Evolutionary conservation across 2,797 vertebrate genomes (phyloP).

Genomic region (Paramormyrops hopkinsi): DNA sequence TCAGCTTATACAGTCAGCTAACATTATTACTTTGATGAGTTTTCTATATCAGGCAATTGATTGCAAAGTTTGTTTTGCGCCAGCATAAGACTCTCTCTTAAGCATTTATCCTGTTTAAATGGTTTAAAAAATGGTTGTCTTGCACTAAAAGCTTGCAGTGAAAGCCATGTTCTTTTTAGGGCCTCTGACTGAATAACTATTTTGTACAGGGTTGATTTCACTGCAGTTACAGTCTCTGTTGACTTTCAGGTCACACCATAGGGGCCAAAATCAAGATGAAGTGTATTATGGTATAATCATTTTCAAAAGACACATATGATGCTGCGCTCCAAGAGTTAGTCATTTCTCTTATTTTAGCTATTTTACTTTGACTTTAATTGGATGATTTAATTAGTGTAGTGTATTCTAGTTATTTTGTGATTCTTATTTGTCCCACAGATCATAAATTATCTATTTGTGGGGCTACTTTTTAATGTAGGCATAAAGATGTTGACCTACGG

Average conservation of each 20-base stretch:
- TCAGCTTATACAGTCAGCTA: not conserved
- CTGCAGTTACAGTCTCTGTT: not conserved
- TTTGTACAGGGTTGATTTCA: not conserved
- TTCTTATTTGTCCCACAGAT: not conserved
- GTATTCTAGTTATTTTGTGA: not conserved
- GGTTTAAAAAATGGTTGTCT: not conserved
- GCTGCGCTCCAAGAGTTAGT: not conserved
- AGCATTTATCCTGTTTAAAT: not conserved
- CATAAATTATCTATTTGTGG: slow-evolving; percentile 25
- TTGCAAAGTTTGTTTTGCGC: not conserved
- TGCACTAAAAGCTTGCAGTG: not conserved
- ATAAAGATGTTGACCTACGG: slow-evolving; percentile 13
- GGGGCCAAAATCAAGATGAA: not conserved
- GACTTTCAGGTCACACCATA: not conserved
- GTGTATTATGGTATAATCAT: not conserved
- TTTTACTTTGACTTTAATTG: not conserved
- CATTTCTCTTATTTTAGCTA: not conserved
- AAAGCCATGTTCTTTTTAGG: not conserved
- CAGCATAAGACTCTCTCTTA: not conserved
- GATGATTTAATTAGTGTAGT: not conserved
- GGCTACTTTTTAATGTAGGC: slow-evolving; percentile 11
- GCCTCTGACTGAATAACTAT: not conserved
- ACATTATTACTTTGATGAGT: not conserved
- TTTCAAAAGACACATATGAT: not conserved
- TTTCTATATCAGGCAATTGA: not conserved